These are phyloP conservation scores for Lasiurus cinereus DNA, from an alignment of 2,113 vertebrate genomes.

Conservation along the genomic window DNA sequence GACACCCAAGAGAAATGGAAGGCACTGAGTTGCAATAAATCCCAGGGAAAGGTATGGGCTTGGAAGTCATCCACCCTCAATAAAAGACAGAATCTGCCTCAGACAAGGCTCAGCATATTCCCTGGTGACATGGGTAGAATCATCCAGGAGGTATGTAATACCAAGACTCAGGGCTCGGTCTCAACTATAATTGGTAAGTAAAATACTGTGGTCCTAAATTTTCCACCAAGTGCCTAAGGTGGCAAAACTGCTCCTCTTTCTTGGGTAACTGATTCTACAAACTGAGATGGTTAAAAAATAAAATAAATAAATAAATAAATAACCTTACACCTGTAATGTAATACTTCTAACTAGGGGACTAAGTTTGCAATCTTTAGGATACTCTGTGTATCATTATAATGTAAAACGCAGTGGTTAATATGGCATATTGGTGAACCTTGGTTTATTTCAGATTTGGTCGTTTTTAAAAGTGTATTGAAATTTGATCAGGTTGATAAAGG, in stretches of 20 bases:
- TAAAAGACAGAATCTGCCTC: background rate
- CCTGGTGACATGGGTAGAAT: background rate
- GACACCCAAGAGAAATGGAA: background rate
- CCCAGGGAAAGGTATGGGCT: background rate
- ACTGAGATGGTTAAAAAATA: background rate
- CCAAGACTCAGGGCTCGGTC: background rate
- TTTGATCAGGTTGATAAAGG: background rate
- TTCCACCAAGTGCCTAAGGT: background rate
- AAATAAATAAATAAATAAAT: background rate
- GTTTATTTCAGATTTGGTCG: slow-evolving; percentile 20
- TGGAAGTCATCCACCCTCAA: background rate
- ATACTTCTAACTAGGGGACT: background rate
- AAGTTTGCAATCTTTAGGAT: background rate
- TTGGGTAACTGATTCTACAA: background rate
- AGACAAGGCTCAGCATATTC: background rate
- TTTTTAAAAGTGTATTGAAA: slow-evolving; percentile 33
- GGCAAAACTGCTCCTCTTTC: background rate
- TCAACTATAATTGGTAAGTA: background rate
- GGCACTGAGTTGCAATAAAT: background rate
- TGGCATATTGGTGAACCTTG: background rate
- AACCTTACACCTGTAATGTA: background rate
- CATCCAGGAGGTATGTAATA: background rate
- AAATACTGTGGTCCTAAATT: background rate
- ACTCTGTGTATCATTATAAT: background rate
- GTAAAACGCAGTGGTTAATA: background rate